Evolutionary conservation across 2,113 vertebrate species (phyloP).

Genomic region (Erythrocebus patas): DNA sequence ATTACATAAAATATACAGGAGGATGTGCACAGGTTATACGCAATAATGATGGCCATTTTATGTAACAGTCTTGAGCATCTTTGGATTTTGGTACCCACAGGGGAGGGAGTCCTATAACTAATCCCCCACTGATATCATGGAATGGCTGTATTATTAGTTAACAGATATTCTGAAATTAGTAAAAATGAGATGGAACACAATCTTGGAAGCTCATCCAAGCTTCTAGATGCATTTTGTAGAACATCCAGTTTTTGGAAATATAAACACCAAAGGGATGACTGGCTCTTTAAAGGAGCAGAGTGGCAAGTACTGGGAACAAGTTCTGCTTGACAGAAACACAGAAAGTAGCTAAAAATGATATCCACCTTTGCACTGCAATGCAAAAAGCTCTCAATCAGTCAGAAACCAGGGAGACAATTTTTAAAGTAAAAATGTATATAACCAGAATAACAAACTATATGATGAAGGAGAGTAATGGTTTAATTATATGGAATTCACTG

Average conservation of each 20-base stretch:
- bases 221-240: neutral
- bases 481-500: neutral
- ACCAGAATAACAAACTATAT: constrained; percentile 17
- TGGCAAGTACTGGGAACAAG: neutral
- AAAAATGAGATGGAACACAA: neutral
- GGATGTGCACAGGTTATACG: neutral
- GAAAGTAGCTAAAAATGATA: neutral
- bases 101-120: neutral
- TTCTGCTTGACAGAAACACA: neutral
- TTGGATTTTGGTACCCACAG: neutral
- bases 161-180: constrained; percentile 20
- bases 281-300: neutral
- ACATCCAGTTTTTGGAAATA: neutral
- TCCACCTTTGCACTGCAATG: neutral
- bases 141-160: neutral
- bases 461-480: neutral
- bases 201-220: neutral
- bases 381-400: neutral
- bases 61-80: neutral
- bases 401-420: neutral
- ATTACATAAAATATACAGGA: neutral
- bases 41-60: neutral
- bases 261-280: constrained; percentile 5
- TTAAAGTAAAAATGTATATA: constrained; percentile 25
- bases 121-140: neutral